A percentile compares a stretch with the other conserved stretches of the same genome.
These are phyloP conservation scores for Luidia sarsii DNA, from an alignment of 53 echinoderm and acorn worm species.

Conservation along the genomic window DNA sequence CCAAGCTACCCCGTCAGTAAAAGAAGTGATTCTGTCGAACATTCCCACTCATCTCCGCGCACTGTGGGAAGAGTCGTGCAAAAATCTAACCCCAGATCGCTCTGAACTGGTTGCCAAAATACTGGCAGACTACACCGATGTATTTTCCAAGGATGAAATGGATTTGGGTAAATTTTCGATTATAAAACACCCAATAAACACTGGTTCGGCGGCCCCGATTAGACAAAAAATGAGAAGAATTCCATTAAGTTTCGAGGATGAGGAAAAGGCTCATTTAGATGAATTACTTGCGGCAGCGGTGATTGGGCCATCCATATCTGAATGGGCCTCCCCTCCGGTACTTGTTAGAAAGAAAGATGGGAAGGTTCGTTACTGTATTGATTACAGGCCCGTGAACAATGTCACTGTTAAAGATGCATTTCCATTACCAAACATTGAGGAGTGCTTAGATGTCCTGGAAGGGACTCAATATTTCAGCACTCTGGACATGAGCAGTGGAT, in stretches of 20 bases:
- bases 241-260: not conserved
- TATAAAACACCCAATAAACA: conserved; percentile 2
- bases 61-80: not conserved
- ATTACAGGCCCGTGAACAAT: conserved; percentile 10
- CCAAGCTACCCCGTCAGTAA: too few relatives aligned
- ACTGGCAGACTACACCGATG: not conserved
- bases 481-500: conserved; percentile 1
- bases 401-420: not conserved
- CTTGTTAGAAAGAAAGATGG: conserved; percentile 14
- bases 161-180: not conserved
- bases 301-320: not conserved
- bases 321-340: conserved; percentile 1
- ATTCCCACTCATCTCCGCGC: not conserved
- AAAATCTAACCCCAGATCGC: not conserved
- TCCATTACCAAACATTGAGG: not conserved
- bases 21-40: not conserved
- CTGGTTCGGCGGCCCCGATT: not conserved
- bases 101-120: too few relatives aligned
- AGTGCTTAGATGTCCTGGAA: not conserved
- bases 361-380: conserved; percentile 6
- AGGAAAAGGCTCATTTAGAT: conserved; percentile 3
- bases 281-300: not conserved
- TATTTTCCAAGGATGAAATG: not conserved
- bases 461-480: not conserved
- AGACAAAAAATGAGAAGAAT: conserved; percentile 1